Percentiles rank a stretch among this genome's conserved stretches.
Conservation (phyloP, 1,140 invertebrate species). For the Lamellibrachia luymesi region DNA sequence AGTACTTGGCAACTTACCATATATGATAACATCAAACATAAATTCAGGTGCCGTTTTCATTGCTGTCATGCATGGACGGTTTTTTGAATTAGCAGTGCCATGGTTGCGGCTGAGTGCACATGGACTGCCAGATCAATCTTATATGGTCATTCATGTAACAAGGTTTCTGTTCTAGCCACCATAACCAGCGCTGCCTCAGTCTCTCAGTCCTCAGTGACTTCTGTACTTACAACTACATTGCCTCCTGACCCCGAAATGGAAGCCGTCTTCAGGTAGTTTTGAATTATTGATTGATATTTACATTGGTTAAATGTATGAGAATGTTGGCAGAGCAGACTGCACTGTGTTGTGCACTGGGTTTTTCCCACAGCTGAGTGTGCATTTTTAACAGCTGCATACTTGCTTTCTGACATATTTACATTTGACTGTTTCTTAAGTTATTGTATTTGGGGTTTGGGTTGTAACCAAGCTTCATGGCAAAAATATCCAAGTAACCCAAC, state of each 20-base stretch:
- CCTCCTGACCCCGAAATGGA: background rate
- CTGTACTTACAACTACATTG: background rate
- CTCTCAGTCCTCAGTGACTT: too few species aligned
- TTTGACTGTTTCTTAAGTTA: background rate
- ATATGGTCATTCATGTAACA: background rate
- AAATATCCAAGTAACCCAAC: background rate
- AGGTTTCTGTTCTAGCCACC: background rate
- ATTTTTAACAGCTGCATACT: background rate
- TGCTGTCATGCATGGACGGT: background rate
- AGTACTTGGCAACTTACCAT: background rate
- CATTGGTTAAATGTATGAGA: background rate
- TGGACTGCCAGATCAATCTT: background rate
- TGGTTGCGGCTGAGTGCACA: background rate
- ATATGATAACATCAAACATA: background rate
- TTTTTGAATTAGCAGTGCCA: background rate
- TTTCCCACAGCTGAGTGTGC: background rate
- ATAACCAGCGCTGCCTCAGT: background rate
- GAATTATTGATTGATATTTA: background rate
- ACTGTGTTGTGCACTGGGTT: background rate
- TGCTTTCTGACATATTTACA: background rate
- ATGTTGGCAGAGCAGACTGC: background rate
- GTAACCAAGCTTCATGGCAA: background rate
- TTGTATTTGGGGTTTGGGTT: background rate
- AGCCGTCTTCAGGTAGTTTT: background rate
- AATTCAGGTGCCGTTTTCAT: background rate